phyloP scores from a whole-genome alignment of 2,113 vertebrate genomes.

The Phoxinus phoxinus region DNA sequence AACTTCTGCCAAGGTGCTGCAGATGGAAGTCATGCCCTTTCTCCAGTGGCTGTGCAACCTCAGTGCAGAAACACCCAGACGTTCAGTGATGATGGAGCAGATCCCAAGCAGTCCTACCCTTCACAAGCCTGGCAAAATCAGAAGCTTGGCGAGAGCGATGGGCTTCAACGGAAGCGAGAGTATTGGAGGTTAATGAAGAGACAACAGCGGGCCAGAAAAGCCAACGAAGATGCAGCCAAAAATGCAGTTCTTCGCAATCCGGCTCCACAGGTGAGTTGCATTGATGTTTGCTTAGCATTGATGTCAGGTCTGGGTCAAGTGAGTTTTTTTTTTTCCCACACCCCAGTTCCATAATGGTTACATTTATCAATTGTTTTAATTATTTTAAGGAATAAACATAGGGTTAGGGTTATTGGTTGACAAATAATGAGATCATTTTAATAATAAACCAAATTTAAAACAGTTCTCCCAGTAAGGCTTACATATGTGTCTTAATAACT shows the following conservation, averaged over 20 bases:
- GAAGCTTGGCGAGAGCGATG: slow-evolving; percentile 46
- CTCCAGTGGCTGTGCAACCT: neutral
- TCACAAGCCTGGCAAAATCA: slow-evolving; percentile 46
- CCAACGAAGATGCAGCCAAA: slow-evolving; percentile 60
- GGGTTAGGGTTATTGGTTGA: too few species aligned
- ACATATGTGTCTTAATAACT: too few species aligned
- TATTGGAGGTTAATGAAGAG: slow-evolving; percentile 81
- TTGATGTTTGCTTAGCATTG: neutral
- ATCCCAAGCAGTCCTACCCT: slow-evolving; percentile 49
- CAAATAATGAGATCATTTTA: too few species aligned
- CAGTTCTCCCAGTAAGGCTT: too few species aligned
- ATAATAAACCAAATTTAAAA: too few species aligned
- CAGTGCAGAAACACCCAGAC: slow-evolving; percentile 51
- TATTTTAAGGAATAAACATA: too few species aligned
- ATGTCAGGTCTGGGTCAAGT: neutral
- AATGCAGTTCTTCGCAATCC: slow-evolving; percentile 14
- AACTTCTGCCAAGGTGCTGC: neutral
- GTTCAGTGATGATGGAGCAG: slow-evolving; percentile 27
- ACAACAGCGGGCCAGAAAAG: slow-evolving; percentile 74
- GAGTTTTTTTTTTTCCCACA: neutral
- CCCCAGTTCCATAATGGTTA: too few species aligned
- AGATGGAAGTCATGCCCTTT: neutral
- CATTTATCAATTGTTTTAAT: too few species aligned
- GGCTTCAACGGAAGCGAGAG: slow-evolving; percentile 75
- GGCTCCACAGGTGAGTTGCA: slow-evolving; percentile 27